Base-by-base conservation (phyloP, 2,797 vertebrate species). In the Cetoscarus ocellatus region DNA sequence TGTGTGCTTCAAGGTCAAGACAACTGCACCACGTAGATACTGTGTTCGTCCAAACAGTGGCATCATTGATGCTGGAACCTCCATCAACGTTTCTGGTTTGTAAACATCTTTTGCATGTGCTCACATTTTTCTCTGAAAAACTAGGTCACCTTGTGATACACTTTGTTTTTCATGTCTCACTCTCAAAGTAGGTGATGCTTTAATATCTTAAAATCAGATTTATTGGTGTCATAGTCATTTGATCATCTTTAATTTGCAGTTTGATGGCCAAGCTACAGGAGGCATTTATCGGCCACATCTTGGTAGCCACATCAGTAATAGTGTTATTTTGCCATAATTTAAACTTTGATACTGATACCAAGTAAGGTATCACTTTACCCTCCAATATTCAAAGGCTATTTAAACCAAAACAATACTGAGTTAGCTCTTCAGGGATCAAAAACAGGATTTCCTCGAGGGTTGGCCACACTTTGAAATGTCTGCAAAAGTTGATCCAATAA, bases 1-100 rank as follows among this genome's bases (percentile, higher is more conserved):
- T 63, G 96, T 99, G 73, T 98, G 96, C 85, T 99, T 99, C 91
- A 99, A 98, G 95, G 97, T 98, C 86, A 99, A 98, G 95, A 99
- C 97, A 40, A 99, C 97, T 0, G 97, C 97, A 0, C 97, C 97
- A 0, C 97, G 97, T 58, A 95, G 97, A 88, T 99, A 99, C 92
- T 99, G 97, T 52, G 97, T 98, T 85, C 94, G 97, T 83, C 97
- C 97, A 42, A 99, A 99, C 95, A 98, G 97, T 56, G 97, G 97
- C 79, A 88, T 97, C 92, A 96, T 99, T 3, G 96, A 98, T 38
- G 90, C 96, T 10, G 96, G 96, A 72, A 91, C 95, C 86, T 98
- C 96, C 70, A 83, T 98, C 91, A 97, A 96, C 79, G 96, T 98
- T 51, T 98, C 96, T 73, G 97, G 97, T 98, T 53, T 0, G 91